Evolutionary conservation across 2,113 vertebrate species (phyloP).

Genomic region (Callospermophilus lateralis): DNA sequence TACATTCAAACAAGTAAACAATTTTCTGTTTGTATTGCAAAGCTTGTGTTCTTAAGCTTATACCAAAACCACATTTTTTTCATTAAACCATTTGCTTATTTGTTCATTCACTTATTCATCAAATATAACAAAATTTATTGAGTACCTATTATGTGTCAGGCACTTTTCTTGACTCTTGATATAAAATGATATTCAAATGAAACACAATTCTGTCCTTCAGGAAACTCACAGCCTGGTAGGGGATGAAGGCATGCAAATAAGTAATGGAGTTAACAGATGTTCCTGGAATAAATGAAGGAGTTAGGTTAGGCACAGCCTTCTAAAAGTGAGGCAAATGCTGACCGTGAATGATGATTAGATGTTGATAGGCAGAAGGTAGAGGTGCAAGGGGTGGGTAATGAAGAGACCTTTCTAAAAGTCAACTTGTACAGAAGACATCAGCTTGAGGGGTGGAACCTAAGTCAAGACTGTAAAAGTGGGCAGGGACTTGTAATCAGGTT

Average conservation of each 20-base stretch:
- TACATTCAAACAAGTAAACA: neutral
- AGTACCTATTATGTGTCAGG: neutral
- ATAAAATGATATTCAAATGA: neutral
- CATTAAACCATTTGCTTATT: neutral
- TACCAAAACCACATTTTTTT: slow-evolving; percentile 22
- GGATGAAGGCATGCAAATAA: neutral
- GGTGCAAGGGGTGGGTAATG: neutral
- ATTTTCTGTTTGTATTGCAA: neutral
- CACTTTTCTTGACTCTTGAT: slow-evolving; percentile 43
- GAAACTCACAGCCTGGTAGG: neutral
- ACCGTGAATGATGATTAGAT: neutral
- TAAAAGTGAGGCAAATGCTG: neutral
- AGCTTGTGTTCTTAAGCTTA: neutral
- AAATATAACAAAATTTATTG: slow-evolving; percentile 16
- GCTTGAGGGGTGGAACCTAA: neutral
- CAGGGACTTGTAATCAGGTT: neutral
- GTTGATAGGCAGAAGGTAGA: neutral
- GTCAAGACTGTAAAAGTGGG: neutral
- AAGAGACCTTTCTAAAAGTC: neutral
- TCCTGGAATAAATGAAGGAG: neutral
- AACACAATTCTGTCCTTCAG: neutral
- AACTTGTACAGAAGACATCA: neutral
- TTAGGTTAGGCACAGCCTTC: neutral
- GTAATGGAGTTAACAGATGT: neutral
- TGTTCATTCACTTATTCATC: slow-evolving; percentile 11